These are phyloP conservation scores for Chaetops frenatus DNA, from an alignment of 2,113 vertebrate species.

Conservation along the genomic window DNA sequence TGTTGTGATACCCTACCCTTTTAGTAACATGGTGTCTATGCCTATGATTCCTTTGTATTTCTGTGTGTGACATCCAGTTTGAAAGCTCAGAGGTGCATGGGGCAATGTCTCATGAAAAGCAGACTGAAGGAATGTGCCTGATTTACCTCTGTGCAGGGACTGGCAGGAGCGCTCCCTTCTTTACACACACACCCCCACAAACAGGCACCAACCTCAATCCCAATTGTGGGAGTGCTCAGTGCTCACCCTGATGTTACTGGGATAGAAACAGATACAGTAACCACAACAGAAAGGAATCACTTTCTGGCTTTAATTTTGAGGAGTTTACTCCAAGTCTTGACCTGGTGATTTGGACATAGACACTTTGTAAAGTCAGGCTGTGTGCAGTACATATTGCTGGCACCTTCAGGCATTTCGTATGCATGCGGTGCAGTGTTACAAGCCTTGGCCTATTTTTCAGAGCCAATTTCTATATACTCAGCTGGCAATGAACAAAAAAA, in stretches of 20 bases:
- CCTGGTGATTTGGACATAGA: constrained; percentile 12
- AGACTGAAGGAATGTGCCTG: background rate
- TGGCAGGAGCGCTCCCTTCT: background rate
- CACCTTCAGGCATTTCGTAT: constrained; percentile 24
- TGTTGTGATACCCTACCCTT: background rate
- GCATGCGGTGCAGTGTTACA: constrained; percentile 33
- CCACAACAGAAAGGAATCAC: constrained; percentile 13
- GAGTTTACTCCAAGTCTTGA: constrained; percentile 20
- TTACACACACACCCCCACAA: background rate
- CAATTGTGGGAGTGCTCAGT: background rate
- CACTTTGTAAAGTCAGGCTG: constrained; percentile 29
- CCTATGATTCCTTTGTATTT: background rate
- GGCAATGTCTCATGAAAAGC: background rate
- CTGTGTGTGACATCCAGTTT: background rate
- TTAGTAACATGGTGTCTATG: background rate
- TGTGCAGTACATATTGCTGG: constrained; percentile 37
- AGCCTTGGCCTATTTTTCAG: constrained; percentile 26
- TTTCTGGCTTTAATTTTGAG: background rate
- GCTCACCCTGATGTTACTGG: background rate
- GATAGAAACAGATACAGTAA: constrained; percentile 39
- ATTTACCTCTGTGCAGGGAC: background rate
- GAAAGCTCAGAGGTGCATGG: background rate
- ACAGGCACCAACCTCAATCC: accelerated
- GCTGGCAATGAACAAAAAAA: constrained; percentile 49
- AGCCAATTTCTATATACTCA: constrained; percentile 60